Evolutionary conservation across 2,888 invertebrate species (phyloP).

Genomic region (Cinara cedri): DNA sequence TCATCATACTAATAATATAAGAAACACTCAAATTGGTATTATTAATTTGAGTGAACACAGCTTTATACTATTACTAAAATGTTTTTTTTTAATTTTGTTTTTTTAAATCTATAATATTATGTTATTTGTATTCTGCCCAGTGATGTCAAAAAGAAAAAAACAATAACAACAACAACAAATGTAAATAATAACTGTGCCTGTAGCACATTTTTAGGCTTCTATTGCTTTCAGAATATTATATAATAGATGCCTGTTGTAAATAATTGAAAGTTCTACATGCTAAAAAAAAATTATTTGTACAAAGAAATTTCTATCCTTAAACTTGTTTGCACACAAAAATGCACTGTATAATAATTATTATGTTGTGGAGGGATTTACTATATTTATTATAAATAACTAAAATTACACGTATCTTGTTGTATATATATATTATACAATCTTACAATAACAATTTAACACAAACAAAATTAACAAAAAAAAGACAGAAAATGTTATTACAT

Average conservation of each 20-base stretch:
- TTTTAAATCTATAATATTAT: neutral
- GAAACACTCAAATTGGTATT: neutral
- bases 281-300: slow-evolving; percentile 2
- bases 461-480: neutral
- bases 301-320: slow-evolving; percentile 12
- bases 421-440: too few relatives aligned
- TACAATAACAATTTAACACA: slow-evolving; percentile 41
- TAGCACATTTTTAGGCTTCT: slow-evolving; percentile 27
- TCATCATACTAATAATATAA: neutral
- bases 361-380: slow-evolving; percentile 33
- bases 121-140: slow-evolving; percentile 16
- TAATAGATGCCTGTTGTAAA: slow-evolving; percentile 30
- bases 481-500: too few relatives aligned
- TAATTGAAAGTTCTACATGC: slow-evolving; percentile 29
- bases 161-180: too few relatives aligned
- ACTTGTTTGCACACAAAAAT: slow-evolving; percentile 26
- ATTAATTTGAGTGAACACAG: slow-evolving; percentile 18
- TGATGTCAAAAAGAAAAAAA: slow-evolving; percentile 4
- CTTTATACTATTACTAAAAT: slow-evolving; percentile 2
- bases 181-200: slow-evolving; percentile 16
- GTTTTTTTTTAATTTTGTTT: neutral
- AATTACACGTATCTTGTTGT: neutral
- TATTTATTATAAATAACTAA: slow-evolving; percentile 24
- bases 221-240: slow-evolving; percentile 29
- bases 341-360: slow-evolving; percentile 31